Base-by-base conservation (phyloP, 2,797 vertebrate genomes). In the Ambastaia sidthimunki region DNA sequence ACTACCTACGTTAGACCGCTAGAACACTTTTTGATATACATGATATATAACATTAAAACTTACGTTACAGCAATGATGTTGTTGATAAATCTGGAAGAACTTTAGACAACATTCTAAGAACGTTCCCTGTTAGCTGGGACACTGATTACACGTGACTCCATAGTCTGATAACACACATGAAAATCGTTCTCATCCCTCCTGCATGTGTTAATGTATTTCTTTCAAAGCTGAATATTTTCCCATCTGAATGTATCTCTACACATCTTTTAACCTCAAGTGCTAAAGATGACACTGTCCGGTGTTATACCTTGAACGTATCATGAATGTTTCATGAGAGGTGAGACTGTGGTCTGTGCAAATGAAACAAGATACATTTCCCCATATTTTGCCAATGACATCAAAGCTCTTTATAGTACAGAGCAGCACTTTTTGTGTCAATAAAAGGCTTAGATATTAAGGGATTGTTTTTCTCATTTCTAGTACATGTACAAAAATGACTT, bases 321-420 rank as follows among this genome's bases (percentile, higher is more conserved):
- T 83, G 78, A 73, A 85, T 84, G 85, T 87, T 85, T 84, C 78
- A 86, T 86, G 81, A 37, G 81, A 81, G 74, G 75, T 81, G 78
- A 86, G 78, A 82, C 37, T 78, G 59, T 74, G 60, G 74, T 82
- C 70, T 37, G 80, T 81, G 78, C 77, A 85, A 76, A 82, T 79
- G 82, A 84, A 85, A 82, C 71, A 47, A 71, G 82, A 84, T 81
- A 85, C 48, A 71, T 87, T 65, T 77, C 60, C 72, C 82, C 77
- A 85, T 79, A 83, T 73, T 83, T 65, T 76, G 31, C 76, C 82
- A 85, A 82, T 85, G 82, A 85, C 83, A 83, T 83, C 82, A 74
- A 83, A 79, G 41, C 82, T 85, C 73, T 81, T 80, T 72, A 57
- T 78, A 78, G 80, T 71, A 78, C 68, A 47, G 28, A 41, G 50